phyloP scores from a whole-genome alignment of 2,797 vertebrate species.

The Pseudochirops cupreus region DNA sequence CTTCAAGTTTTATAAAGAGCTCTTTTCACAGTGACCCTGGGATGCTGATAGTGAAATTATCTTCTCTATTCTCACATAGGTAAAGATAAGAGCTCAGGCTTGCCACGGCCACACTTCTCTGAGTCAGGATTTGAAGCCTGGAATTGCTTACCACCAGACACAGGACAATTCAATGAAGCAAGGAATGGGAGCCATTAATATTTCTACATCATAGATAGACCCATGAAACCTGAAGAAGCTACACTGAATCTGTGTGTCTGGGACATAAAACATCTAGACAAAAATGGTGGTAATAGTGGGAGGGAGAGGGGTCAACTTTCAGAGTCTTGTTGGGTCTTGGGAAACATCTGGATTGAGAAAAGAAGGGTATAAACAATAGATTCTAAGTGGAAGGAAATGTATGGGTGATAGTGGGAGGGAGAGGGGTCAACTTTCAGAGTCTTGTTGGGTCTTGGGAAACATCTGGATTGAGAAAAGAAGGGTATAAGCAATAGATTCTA shows the following conservation, averaged over 20 bases:
- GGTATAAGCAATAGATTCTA: neutral
- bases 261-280: neutral
- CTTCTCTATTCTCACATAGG: neutral
- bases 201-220: neutral
- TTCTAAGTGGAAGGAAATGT: neutral
- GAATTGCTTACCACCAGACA: neutral
- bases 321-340: neutral
- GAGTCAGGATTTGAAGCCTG: neutral
- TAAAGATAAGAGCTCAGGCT: neutral
- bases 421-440: neutral
- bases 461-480: neutral
- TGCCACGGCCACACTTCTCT: neutral
- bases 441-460: neutral
- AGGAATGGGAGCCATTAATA: neutral
- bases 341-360: neutral
- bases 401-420: neutral
- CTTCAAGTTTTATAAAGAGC: neutral
- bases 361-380: neutral
- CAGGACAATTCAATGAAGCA: rapidly evolving
- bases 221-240: neutral
- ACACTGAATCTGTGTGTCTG: neutral
- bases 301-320: neutral
- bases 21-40: neutral
- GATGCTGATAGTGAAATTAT: neutral
- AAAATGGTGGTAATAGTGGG: neutral